Evolutionary conservation across 2,113 vertebrate species (phyloP), one percentile per base, ranked within the genome.

Genomic region (Seriola aureovittata): DNA sequence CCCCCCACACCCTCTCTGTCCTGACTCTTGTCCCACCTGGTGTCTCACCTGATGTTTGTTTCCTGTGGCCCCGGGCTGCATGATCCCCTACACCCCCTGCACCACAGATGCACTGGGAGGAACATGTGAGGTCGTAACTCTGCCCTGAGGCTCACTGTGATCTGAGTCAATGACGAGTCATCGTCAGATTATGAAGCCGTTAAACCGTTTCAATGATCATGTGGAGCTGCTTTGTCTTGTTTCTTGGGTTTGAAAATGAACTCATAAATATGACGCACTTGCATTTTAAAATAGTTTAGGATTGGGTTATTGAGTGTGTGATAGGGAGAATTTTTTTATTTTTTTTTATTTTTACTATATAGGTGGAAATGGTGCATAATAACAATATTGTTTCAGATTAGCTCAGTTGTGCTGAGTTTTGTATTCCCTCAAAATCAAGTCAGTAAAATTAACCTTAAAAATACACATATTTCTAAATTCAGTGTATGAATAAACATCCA

Each of bases 21-120:
- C 79, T 59, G 66, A 80, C 52, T 82, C 71, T 34, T 60, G 83
- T 88, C 74, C 79, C 88, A 77, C 86, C 86, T 88, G 71, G 69
- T 88, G 90, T 91, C 84, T 81, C 29, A 75, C 77, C 88, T 89
- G 73, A 75, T 82, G 79, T 90, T 73, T 90, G 85, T 89, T 82
- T 85, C 71, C 88, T 75, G 81, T 82, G 46, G 82, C 79, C 81
- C 81, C 59, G 23, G 82, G 92, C 91, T 91, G 91, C 93, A 93
- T 93, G 91, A 78, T 8, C 8, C 67, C 84, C 66, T 17, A 4
- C 73, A n/a, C 58, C 75, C 32, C 48, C 38, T 58, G 71, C 78
- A 85, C 85, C 71, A 46, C 80, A 75, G 74, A 71, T 54, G 4
- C 55, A 83, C 44, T 70, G 67, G 65, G 77, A 78, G 77, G 69